A percentile compares a stretch with the other conserved stretches of the same genome.
Conservation (phyloP, 1,140 invertebrate genomes). For the Chelonus insularis region DNA sequence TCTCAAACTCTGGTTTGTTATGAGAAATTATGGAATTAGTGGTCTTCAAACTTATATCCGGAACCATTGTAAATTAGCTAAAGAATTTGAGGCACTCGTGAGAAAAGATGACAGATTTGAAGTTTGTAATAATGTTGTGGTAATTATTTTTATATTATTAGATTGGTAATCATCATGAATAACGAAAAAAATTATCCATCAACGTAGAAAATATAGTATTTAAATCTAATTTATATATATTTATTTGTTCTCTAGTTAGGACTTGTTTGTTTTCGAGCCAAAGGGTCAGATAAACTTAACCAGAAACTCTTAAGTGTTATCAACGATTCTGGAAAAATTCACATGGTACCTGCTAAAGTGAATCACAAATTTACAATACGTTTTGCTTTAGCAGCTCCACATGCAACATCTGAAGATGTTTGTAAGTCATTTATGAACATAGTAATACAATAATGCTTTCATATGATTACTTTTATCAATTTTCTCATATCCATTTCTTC, state of each 20-base stretch:
- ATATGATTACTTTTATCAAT: no score
- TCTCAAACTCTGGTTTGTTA: slow-evolving; percentile 97
- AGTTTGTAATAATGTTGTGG: slow-evolving; percentile 94
- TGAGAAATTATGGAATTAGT: slow-evolving; percentile 90
- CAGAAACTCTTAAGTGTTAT: slow-evolving; percentile 92
- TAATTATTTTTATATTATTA: no score
- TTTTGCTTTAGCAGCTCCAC: slow-evolving; percentile 92
- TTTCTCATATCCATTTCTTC: no score
- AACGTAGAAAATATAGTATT: background rate
- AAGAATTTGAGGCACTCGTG: slow-evolving; percentile 87
- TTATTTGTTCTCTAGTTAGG: slow-evolving; percentile 68
- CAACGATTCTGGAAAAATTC: slow-evolving; percentile 94
- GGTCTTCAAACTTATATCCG: slow-evolving; percentile 92
- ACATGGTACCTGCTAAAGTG: slow-evolving; percentile 94
- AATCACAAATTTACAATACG: slow-evolving; percentile 91
- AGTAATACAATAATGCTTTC: no score
- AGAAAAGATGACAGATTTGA: slow-evolving; percentile 88
- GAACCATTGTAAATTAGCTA: slow-evolving; percentile 89
- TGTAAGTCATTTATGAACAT: no score
- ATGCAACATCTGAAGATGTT: slow-evolving; percentile 87
- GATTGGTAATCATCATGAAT: no score
- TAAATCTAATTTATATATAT: no score
- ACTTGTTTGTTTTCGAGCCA: slow-evolving; percentile 81
- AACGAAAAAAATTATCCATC: slow-evolving; percentile 12
- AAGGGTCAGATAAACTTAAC: slow-evolving; percentile 88